Evolutionary conservation across 2,888 invertebrate species (phyloP), one percentile per base, ranked within the genome.

Genomic region (Parthenolecanium corni): DNA sequence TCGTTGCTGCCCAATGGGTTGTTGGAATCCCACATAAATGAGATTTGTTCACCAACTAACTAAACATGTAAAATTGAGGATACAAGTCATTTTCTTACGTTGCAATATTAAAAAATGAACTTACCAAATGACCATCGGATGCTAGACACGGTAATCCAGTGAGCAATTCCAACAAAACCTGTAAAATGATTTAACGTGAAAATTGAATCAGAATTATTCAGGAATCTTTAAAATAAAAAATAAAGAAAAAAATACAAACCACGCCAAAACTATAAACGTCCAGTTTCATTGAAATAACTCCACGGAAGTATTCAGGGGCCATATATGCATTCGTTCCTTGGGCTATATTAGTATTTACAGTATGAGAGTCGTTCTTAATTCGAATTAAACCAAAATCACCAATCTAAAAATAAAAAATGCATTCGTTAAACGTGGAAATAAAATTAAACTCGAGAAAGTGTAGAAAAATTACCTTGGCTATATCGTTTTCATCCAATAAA

Each of bases 191-290:
- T 12, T n/a, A n/a, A n/a, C n/a, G n/a, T n/a, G n/a, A n/a, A n/a
- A n/a, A n/a, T n/a, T n/a, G n/a, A n/a, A n/a, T n/a, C n/a, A n/a
- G n/a, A n/a, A n/a, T n/a, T n/a, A n/a, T n/a, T n/a, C n/a, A n/a
- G n/a, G n/a, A n/a, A n/a, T n/a, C n/a, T n/a, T n/a, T n/a, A n/a
- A n/a, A n/a, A n/a, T n/a, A n/a, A n/a, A n/a, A n/a, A n/a, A n/a
- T n/a, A n/a, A n/a, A n/a, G n/a, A n/a, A n/a, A n/a, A n/a, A n/a
- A n/a, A n/a, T n/a, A n/a, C 75, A 71, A 70, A 78, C 87, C 66
- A 88, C 82, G 1, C 88, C 89, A 76, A 80, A 86, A 71, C 86
- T 85, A 72, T 81, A 88, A 2, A 85, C 79, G 71, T 89, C 89
- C 67, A 82, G 78, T 75, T 86, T 85, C 20, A 82, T 79, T n/a